A percentile compares a stretch with the other conserved stretches of the same genome.
Evolutionary conservation across 1,140 invertebrate species (phyloP).

Genomic region (Neoseiulus cucumeris): DNA sequence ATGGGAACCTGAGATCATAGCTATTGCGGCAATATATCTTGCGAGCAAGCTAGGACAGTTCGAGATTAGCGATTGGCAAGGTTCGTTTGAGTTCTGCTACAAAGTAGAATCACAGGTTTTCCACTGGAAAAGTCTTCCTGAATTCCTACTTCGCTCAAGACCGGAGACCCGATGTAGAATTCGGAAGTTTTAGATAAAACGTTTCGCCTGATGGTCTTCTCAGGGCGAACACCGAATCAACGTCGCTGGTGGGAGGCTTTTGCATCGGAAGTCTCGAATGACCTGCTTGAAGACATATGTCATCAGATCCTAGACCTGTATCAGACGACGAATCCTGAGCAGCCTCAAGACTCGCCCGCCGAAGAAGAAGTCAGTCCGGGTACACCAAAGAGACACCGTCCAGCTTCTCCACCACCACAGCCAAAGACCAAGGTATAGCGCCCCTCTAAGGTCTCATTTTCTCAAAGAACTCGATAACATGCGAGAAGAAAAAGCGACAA

Average conservation of each 20-base stretch:
- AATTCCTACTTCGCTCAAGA: no score
- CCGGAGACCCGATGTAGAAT: no score
- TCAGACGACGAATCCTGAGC: slow-evolving; percentile 19
- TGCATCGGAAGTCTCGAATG: slow-evolving; percentile 83
- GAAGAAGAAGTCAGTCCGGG: neutral
- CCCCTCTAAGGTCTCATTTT: neutral
- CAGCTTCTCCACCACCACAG: neutral
- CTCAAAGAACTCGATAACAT: neutral
- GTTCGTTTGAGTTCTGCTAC: neutral
- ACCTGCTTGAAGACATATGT: slow-evolving; percentile 87
- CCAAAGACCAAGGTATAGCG: neutral
- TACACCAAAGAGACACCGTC: neutral
- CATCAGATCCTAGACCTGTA: slow-evolving; percentile 84
- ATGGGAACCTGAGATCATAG: slow-evolving; percentile 98
- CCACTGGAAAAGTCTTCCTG: no score
- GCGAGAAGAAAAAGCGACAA: neutral
- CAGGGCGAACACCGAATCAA: slow-evolving; percentile 54
- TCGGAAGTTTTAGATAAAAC: no score
- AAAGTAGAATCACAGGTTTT: no score
- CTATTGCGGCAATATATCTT: slow-evolving; percentile 88
- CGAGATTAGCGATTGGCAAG: slow-evolving; percentile 71
- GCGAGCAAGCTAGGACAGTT: slow-evolving; percentile 90
- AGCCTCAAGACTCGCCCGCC: slow-evolving; percentile 20
- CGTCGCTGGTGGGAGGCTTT: slow-evolving; percentile 95
- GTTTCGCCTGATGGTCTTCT: no score